A percentile compares a stretch with the other conserved stretches of the same genome.
These are phyloP conservation scores for Seriola rivoliana DNA, from an alignment of 2,113 vertebrate genomes.

Conservation along the genomic window DNA sequence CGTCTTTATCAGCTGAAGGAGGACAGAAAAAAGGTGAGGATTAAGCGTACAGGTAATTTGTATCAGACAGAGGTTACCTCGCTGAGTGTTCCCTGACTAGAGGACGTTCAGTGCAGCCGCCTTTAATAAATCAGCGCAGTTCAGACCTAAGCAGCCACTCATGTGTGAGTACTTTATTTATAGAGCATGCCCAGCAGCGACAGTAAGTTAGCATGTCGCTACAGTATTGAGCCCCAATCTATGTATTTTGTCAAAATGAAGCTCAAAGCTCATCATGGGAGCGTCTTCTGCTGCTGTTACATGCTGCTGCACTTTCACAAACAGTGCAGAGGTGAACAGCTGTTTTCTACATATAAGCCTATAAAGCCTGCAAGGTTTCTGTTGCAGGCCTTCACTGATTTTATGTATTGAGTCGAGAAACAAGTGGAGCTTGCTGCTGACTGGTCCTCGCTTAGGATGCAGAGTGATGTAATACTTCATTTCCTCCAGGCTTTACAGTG, in stretches of 20 bases:
- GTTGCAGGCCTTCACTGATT: slow-evolving; percentile 25
- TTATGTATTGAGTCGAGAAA: slow-evolving; percentile 9
- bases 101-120: slow-evolving; percentile 21
- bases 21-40: slow-evolving; percentile 4
- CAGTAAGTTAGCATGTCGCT: slow-evolving; percentile 27
- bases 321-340: neutral
- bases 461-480: slow-evolving; percentile 46
- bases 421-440: slow-evolving; percentile 35
- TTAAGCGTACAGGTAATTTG: neutral
- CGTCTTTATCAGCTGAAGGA: slow-evolving; percentile 12
- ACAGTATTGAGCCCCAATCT: slow-evolving; percentile 4
- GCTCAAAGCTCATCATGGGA: neutral
- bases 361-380: slow-evolving; percentile 9
- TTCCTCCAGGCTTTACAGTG: slow-evolving; percentile 14
- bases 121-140: slow-evolving; percentile 52
- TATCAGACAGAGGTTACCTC: slow-evolving; percentile 28
- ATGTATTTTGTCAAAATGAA: slow-evolving; percentile 1
- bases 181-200: slow-evolving; percentile 29
- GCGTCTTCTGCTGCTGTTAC: neutral
- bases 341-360: slow-evolving; percentile 10
- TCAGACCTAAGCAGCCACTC: slow-evolving; percentile 34
- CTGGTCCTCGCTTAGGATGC: slow-evolving; percentile 19
- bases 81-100: slow-evolving; percentile 3
- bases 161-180: slow-evolving; percentile 64
- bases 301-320: neutral